These are phyloP conservation scores for Ancistrus triradiatus DNA, from an alignment of 2,113 vertebrate species.

Conservation along the genomic window DNA sequence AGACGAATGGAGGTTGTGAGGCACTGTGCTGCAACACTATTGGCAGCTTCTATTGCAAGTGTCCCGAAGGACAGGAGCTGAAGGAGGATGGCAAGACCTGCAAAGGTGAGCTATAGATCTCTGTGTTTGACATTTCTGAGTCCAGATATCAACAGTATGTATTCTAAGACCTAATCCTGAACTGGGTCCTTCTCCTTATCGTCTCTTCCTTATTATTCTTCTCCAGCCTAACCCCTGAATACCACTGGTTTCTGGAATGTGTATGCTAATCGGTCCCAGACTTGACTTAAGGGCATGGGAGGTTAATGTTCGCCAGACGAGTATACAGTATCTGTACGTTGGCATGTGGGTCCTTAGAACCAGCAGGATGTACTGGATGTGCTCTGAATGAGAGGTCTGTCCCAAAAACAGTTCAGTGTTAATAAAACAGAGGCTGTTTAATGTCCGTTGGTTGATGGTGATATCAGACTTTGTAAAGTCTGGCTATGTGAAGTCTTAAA, in stretches of 20 bases:
- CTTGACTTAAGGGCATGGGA: background rate
- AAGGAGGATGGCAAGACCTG: conserved; percentile 69
- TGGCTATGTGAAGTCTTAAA: too few relatives aligned
- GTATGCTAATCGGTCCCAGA: conserved; percentile 11
- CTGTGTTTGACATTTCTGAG: too few relatives aligned
- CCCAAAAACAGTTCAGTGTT: background rate
- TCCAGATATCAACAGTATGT: too few relatives aligned
- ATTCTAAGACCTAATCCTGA: too few relatives aligned
- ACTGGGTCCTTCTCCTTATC: too few relatives aligned
- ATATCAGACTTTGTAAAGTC: too few relatives aligned
- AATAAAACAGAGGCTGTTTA: background rate
- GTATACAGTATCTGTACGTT: background rate
- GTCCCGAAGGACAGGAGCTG: conserved; percentile 62
- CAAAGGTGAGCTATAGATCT: conserved; percentile 64
- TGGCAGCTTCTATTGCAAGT: conserved; percentile 79
- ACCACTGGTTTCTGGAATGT: conserved; percentile 7
- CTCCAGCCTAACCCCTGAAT: background rate
- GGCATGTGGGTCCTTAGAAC: background rate
- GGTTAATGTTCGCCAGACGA: background rate
- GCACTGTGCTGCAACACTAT: conserved; percentile 74
- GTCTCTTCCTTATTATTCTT: too few relatives aligned
- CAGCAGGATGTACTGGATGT: conserved; percentile 2
- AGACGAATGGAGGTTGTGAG: conserved; percentile 69
- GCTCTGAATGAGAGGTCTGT: background rate
- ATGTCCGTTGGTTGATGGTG: too few relatives aligned